Evolutionary conservation across 2,888 invertebrate species (phyloP).

Genomic region (Lasioglossum morio): DNA sequence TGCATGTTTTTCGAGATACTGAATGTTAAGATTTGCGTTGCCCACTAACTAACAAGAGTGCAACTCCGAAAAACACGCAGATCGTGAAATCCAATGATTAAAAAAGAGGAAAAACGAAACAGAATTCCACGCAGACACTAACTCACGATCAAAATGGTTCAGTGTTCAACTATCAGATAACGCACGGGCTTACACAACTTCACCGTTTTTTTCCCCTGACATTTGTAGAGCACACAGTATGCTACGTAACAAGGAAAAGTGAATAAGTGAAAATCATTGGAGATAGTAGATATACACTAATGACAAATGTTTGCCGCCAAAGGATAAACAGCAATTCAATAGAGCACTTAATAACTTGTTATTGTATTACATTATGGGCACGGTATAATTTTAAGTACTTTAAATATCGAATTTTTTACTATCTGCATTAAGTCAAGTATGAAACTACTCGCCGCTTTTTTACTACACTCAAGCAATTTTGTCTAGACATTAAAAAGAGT

Average conservation of each 20-base stretch:
- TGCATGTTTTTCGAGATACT: not conserved
- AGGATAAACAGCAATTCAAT: not conserved
- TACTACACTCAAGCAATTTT: not conserved
- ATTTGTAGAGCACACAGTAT: not conserved
- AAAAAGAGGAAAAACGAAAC: not conserved
- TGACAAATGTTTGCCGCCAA: not conserved
- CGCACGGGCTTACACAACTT: not conserved
- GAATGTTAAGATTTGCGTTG: not conserved
- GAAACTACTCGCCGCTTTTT: not conserved
- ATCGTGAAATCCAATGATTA: not conserved
- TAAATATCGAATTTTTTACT: not conserved
- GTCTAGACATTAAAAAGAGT: not conserved
- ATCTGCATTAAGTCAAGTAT: not conserved
- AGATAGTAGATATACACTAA: not conserved
- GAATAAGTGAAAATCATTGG: not conserved
- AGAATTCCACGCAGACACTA: not conserved
- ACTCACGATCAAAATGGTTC: not conserved
- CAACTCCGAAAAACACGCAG: not conserved
- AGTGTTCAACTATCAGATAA: not conserved
- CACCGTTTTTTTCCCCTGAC: not conserved
- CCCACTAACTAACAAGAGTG: not conserved
- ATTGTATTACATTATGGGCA: not conserved
- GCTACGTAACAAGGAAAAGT: not conserved
- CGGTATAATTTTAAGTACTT: not conserved
- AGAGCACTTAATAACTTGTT: not conserved